Conservation (phyloP, 2,797 vertebrate species). For the Cryptoprocta ferox region DNA sequence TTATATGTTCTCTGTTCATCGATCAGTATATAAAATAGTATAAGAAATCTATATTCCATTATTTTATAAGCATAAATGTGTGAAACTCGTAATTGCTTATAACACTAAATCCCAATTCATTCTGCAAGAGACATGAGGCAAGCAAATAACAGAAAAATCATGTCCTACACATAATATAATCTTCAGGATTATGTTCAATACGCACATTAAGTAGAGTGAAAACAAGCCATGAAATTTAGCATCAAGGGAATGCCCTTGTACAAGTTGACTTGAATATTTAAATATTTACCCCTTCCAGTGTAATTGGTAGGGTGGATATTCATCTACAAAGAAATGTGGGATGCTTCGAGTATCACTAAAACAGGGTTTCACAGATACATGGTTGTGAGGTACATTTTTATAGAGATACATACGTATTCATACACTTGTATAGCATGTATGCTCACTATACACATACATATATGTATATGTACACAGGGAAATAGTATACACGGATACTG, state of each 20-base stretch:
- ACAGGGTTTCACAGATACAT: background rate
- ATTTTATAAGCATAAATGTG: conserved; percentile 66
- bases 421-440: background rate
- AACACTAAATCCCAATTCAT: conserved; percentile 68
- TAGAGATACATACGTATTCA: background rate
- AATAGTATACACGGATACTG: background rate
- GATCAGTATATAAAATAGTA: conserved; percentile 60
- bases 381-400: background rate
- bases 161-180: conserved; percentile 11
- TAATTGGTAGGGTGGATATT: background rate
- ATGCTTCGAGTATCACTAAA: background rate
- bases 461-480: rapidly evolving
- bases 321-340: background rate
- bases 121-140: conserved; percentile 13
- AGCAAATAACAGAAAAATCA: conserved; percentile 39
- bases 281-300: background rate
- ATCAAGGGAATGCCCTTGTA: background rate
- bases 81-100: conserved; percentile 68
- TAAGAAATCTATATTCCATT: conserved; percentile 63
- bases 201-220: conserved; percentile 69
- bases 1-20: conserved; percentile 61
- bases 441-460: background rate
- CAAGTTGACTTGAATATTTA: background rate
- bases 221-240: conserved; percentile 59
- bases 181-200: background rate